These are phyloP conservation scores for Eptatretus atami DNA, from an alignment of 2,797 vertebrate genomes.

Conservation along the genomic window DNA sequence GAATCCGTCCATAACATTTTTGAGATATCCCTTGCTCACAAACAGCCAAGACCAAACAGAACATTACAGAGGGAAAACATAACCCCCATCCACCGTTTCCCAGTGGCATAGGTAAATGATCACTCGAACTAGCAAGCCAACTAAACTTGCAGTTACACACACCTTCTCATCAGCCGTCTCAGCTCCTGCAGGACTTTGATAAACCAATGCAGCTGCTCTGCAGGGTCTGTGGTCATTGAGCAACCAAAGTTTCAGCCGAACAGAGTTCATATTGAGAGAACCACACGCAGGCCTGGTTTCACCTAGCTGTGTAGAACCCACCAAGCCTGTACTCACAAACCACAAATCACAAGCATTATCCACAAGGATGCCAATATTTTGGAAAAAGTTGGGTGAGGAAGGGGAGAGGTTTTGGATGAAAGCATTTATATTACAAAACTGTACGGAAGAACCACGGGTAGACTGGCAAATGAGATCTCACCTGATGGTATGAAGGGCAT, in stretches of 20 bases:
- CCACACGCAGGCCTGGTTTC: slow-evolving; percentile 34
- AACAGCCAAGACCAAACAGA: no score
- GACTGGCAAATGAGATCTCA: slow-evolving; percentile 10
- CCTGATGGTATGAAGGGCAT: slow-evolving; percentile 41
- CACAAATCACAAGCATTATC: background rate
- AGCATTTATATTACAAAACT: no score
- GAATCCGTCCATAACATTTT: no score
- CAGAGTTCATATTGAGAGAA: slow-evolving; percentile 97
- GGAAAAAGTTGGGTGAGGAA: no score
- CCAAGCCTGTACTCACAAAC: slow-evolving; percentile 12
- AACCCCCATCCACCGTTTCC: no score
- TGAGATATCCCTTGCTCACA: no score
- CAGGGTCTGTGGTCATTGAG: slow-evolving; percentile 66
- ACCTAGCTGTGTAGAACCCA: slow-evolving; percentile 38
- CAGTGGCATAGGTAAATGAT: no score
- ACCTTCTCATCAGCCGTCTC: slow-evolving; percentile 51
- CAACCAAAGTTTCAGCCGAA: slow-evolving; percentile 62
- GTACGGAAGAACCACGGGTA: no score
- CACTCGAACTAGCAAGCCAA: no score
- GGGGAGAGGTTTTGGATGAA: no score
- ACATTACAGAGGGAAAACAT: no score
- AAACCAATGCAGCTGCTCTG: slow-evolving; percentile 69
- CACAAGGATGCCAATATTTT: no score
- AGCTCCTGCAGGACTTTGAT: slow-evolving; percentile 31
- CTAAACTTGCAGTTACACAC: slow-evolving; percentile 7